A percentile compares a stretch with the other conserved stretches of the same genome.
These are phyloP conservation scores for Zaprionus taronus DNA, from an alignment of 1,140 invertebrate genomes.

Conservation along the genomic window DNA sequence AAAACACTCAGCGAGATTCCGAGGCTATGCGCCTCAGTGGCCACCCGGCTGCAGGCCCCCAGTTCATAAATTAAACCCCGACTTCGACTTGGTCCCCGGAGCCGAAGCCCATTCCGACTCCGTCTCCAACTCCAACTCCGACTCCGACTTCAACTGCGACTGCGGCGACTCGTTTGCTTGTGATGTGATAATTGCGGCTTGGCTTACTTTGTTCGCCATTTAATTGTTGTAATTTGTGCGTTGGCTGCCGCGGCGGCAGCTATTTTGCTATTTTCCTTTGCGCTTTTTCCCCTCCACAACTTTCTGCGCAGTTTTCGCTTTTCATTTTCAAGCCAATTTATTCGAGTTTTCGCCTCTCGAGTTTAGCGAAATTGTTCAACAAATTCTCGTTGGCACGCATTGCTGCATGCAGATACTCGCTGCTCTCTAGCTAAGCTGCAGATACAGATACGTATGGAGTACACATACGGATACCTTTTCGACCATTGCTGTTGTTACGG, in stretches of 20 bases:
- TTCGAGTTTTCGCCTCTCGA: constrained; percentile 52
- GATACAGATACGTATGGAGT: constrained; percentile 16
- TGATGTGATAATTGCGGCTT: constrained; percentile 83
- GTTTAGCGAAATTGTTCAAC: constrained; percentile 77
- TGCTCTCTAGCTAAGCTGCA: not conserved
- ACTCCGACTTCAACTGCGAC: constrained; percentile 8
- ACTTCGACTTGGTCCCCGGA: constrained; percentile 4
- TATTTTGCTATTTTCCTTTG: constrained; percentile 27
- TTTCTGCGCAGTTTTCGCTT: constrained; percentile 70
- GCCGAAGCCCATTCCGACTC: constrained; percentile 6
- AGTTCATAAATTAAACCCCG: constrained; percentile 77
- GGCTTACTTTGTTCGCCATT: constrained; percentile 82
- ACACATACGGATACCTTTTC: constrained; percentile 55
- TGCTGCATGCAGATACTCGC: constrained; percentile 61
- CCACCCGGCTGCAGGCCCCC: constrained; percentile 39
- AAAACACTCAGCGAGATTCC: constrained; percentile 55
- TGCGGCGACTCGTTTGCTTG: constrained; percentile 44
- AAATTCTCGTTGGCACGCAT: constrained; percentile 81
- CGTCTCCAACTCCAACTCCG: constrained; percentile 7
- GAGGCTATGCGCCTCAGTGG: constrained; percentile 37
- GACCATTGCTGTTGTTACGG: constrained; percentile 47
- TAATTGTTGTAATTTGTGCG: constrained; percentile 82
- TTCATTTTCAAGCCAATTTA: constrained; percentile 67
- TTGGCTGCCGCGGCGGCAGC: constrained; percentile 20
- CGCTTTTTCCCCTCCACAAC: constrained; percentile 4